These are phyloP conservation scores for Malthinus seriepunctatus DNA, from an alignment of 2,888 invertebrate species.

Conservation along the genomic window DNA sequence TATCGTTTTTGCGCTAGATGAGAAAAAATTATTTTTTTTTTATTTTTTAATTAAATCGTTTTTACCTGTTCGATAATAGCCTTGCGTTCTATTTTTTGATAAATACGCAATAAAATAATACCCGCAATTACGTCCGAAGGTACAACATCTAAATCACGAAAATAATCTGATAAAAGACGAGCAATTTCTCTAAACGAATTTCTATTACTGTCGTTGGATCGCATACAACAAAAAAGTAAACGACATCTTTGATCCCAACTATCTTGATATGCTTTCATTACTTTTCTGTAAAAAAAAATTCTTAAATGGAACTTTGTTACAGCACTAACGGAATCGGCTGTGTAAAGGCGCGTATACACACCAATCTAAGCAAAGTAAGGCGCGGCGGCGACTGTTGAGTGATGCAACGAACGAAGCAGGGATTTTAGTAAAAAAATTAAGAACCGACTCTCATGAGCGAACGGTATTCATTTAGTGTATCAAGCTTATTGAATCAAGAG, in stretches of 20 bases:
- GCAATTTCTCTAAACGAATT: conserved; percentile 87
- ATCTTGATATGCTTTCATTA: conserved; percentile 82
- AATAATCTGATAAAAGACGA: conserved; percentile 80
- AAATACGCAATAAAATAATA: conserved; percentile 75
- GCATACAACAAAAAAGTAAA: conserved; percentile 81
- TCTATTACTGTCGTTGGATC: conserved; percentile 74
- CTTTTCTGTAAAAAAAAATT: conserved; percentile 76
- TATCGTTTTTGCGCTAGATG: conserved; percentile 76
- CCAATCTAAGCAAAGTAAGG: too few species aligned
- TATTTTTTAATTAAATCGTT: neutral
- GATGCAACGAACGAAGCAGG: too few species aligned
- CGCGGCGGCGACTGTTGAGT: too few species aligned
- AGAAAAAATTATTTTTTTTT: conserved; percentile 32
- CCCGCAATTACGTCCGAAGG: conserved; percentile 88
- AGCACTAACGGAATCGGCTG: too few species aligned
- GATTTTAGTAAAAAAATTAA: too few species aligned
- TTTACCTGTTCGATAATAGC: conserved; percentile 69
- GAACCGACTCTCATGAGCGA: too few species aligned
- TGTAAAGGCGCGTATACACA: too few species aligned
- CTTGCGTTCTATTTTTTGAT: conserved; percentile 78
- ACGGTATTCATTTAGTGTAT: too few species aligned
- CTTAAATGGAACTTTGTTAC: too few species aligned
- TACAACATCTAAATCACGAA: conserved; percentile 84
- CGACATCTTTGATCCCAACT: conserved; percentile 86
- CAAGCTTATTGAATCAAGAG: too few species aligned